Conservation (phyloP, 2,113 vertebrate genomes). For the Coptodon bakossiorum region DNA sequence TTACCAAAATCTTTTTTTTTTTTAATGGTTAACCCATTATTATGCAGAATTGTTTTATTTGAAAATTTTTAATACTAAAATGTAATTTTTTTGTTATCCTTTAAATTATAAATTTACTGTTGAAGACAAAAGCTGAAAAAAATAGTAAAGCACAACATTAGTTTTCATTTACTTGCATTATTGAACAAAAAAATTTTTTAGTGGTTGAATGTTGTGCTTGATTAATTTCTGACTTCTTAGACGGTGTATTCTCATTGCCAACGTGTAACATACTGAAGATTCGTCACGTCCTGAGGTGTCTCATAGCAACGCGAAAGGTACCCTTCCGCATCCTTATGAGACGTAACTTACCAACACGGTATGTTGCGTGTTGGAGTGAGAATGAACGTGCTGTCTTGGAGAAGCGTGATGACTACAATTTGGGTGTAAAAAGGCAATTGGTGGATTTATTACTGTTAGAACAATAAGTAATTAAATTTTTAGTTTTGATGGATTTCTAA, state of each 20-base stretch:
- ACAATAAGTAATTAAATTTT: fast-evolving
- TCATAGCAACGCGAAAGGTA: not conserved
- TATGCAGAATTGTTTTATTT: not conserved
- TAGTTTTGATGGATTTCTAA: not conserved
- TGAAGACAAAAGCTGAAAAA: not conserved
- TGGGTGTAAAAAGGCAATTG: not conserved
- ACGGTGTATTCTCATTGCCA: not conserved
- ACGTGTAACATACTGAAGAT: not conserved
- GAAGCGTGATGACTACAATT: not conserved
- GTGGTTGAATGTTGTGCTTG: not conserved
- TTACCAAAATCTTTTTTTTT: not conserved
- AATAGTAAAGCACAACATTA: not conserved
- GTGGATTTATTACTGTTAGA: not conserved
- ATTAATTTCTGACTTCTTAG: not conserved
- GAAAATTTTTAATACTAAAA: not conserved
- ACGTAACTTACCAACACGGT: not conserved
- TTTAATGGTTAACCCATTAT: not conserved
- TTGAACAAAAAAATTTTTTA: not conserved
- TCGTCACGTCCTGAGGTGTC: not conserved
- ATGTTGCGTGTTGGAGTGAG: not conserved
- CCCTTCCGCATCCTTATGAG: not conserved
- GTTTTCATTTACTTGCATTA: not conserved
- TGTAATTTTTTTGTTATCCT: not conserved
- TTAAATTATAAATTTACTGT: not conserved
- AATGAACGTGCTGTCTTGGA: not conserved